These are phyloP conservation scores for Catalaphyllia jardinei DNA, from an alignment of 64 coral and sea anemone genomes.

Conservation along the genomic window DNA sequence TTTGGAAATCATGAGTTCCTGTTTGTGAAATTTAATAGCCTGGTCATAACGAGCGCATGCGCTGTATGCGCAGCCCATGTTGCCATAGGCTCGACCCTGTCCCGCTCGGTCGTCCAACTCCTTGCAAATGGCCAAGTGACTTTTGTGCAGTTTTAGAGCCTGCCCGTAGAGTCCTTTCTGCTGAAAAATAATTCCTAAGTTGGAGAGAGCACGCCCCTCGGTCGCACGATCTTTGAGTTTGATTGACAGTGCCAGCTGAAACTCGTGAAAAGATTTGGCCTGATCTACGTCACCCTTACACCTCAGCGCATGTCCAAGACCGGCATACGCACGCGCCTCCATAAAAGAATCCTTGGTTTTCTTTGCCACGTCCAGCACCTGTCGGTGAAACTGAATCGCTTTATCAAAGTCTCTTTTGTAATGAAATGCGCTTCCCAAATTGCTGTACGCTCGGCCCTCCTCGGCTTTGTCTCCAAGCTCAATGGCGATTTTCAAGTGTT, in stretches of 20 bases:
- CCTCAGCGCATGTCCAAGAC: constrained; percentile 88
- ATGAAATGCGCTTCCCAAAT: constrained; percentile 91
- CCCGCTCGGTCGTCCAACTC: constrained; percentile 91
- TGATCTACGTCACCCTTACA: constrained; percentile 79
- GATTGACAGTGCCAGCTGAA: constrained; percentile 77
- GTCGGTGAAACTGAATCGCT: constrained; percentile 79
- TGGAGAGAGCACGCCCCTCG: constrained; percentile 90
- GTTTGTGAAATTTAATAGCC: constrained; percentile 98
- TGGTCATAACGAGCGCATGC: constrained; percentile 90
- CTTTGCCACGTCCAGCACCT: constrained; percentile 77
- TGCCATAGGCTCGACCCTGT: constrained; percentile 94
- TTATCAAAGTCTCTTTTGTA: constrained; percentile 87
- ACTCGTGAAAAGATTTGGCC: constrained; percentile 76
- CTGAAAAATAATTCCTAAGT: constrained; percentile 97
- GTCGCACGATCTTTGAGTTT: constrained; percentile 85
- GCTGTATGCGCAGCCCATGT: constrained; percentile 99
- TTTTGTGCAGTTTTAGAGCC: constrained; percentile 92
- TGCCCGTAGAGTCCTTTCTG: constrained; percentile 79
- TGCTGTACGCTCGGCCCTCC: constrained; percentile 88
- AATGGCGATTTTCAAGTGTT: constrained; percentile 84
- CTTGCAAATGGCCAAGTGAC: constrained; percentile 89
- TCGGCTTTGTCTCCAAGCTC: constrained; percentile 80
- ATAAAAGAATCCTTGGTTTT: constrained; percentile 80
- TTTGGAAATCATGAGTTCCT: constrained; percentile 95
- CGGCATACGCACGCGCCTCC: constrained; percentile 89